Base-by-base conservation (phyloP, 2,797 vertebrate species). In the Aulostomus chinensis region DNA sequence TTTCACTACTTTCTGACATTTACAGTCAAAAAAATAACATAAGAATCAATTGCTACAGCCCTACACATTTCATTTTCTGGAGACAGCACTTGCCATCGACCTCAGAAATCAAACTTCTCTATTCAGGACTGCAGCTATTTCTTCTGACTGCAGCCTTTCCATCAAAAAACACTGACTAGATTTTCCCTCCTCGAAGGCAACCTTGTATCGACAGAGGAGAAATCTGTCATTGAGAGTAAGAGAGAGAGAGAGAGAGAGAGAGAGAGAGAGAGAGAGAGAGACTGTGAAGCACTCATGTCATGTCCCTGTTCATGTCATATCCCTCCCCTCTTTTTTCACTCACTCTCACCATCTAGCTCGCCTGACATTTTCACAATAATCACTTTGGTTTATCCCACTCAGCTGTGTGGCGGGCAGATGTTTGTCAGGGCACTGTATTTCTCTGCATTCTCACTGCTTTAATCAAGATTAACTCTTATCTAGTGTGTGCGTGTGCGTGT, bases 331-430 rank as follows among this genome's bases (percentile, higher is more conserved):
- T 67, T 74, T 71, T 83, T 72, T 60, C 63, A 40, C 64, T 67
- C 18, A 60, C 64, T 73, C 80, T 75, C 61, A 21, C 59, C 60
- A 73, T 78, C 88, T 88, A 65, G 67, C 66, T 80, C 65, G 78
- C 76, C 68, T 68, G 80, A 72, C 85, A 82, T 88, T 87, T 87
- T 84, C 78, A 84, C 84, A 83, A 81, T 90, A 91, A 91, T 91
- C 88, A 83, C 81, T 84, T 87, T 76, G 85, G 84, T 87, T 88
- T 90, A 86, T 89, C 86, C 85, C 80, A 85, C 80, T 86, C 76
- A 64, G 75, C 84, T 84, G 65, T 64, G 57, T 58, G 68, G 11
- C 9, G 73, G 78, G 70, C 86, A 91, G 89, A 89, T 92, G 91
- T 88, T 91, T 86, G 80, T 81, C 84, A 77, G 64, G 78, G 58